Evolutionary conservation across 2,888 invertebrate genomes (phyloP), one percentile per base, ranked within the genome.

Genomic region (Netelia melanura): DNA sequence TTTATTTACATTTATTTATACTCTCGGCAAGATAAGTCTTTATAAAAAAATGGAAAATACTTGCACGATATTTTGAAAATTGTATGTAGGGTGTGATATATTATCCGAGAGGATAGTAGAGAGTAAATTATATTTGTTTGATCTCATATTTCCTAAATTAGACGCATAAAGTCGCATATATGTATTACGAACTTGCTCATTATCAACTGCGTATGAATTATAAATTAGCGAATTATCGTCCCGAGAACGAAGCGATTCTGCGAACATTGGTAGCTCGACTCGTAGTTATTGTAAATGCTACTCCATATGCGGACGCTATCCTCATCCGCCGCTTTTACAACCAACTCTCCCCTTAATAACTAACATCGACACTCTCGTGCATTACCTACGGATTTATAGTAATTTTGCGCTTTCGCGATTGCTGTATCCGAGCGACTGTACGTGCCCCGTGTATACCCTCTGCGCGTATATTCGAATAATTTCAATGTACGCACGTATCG

Each of bases 351-450:
- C 90, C 89, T 88, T 91, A 92, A 48, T 48, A 48, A 14, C 10
- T 48, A 92, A 91, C 90, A 88, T 89, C 84, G 86, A 85, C 84
- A 76, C 87, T 85, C 87, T 87, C 89, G 89, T 90, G 91, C 91
- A 92, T 92, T 91, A 92, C 89, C 90, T 89, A 87, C 90, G 88
- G 90, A 93, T 93, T 93, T 93, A 93, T 93, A 91, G 92, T 92
- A 92, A 93, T 92, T 92, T 92, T 92, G 90, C 88, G 90, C 89
- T 85, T 80, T 84, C 74, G 89, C 89, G 92, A 92, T 93, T 92
- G 92, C 91, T 91, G 92, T 91, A 89, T 92, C 90, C 90, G 87
- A 87, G 90, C 90, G 89, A 89, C 89, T 87, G 88, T 89, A 87
- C 87, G 87, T 86, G 83, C 88, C 87, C 83, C 81, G 83, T 88